Evolutionary conservation across 2,113 vertebrate genomes (phyloP), one percentile per base, ranked within the genome.

Genomic region (Dolichallabes microphthalmus): DNA sequence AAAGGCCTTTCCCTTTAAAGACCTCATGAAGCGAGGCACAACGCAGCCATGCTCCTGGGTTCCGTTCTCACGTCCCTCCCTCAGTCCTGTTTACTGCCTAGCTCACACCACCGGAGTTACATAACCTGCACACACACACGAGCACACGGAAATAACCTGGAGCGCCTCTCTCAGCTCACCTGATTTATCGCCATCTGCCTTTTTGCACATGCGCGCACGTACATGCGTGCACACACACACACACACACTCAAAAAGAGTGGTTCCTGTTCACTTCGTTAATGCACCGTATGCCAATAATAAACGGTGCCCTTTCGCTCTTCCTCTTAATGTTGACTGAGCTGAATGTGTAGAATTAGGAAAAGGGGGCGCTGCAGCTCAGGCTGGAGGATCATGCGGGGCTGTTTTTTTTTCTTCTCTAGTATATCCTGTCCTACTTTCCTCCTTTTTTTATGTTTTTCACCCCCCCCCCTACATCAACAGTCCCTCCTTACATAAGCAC

Each of bases 401-500:
- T 91, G 90, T 68, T 91, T 92, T 91, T 80, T 87, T 74, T 71
- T 55, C 22, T 35, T 61, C n/a, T 53, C 89, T 93, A 90, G 89
- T 92, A 91, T 92, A 92, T 91, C 92, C 91, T 90, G 92, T 90
- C 90, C 92, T 91, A 92, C 92, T 94, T 93, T 92, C 19, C 17
- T 87, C 22, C 89, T 76, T 86, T 82, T 69, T 73, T 74, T 12
- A 1, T 57, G 19, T 45, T 71, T 71, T 45, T 17, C 32, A 10
- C 11, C 7, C 27, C 20, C n/a, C 77, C 7, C 27, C 20, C n/a
- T 68, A 25, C 52, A 22, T 12, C 14, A 60, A 86, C 35, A 93
- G 93, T 93, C 92, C 90, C 87, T 91, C 86, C 88, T 95, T 95
- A 94, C 92, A 91, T 94, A 95, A 95, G 91, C 87, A 80, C 90